Conservation (phyloP, 23 tunicate genomes). For the Styela clava region DNA sequence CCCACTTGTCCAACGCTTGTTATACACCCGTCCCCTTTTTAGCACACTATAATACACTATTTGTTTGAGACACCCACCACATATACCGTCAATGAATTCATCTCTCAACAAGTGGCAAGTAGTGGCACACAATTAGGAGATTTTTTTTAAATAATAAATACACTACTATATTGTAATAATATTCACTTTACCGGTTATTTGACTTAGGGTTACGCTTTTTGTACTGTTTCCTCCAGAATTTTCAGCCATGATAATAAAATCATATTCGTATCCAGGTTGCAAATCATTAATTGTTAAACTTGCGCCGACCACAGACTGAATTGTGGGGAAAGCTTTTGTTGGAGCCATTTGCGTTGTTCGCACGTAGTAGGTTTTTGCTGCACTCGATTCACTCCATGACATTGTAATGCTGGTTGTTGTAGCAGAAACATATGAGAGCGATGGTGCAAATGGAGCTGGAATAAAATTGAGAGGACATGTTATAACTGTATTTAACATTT, state of each 20-base stretch:
- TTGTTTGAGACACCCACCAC: too few species aligned
- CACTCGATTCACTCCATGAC: not conserved
- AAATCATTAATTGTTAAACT: not conserved
- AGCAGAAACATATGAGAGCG: not conserved
- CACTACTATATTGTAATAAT: too few species aligned
- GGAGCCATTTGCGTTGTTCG: not conserved
- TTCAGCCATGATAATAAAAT: not conserved
- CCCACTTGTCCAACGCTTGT: too few species aligned
- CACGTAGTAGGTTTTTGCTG: not conserved
- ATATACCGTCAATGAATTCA: too few species aligned
- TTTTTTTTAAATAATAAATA: too few species aligned
- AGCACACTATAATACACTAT: too few species aligned
- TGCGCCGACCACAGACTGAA: not conserved
- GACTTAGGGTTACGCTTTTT: not conserved
- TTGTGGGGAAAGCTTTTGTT: not conserved
- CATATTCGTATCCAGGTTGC: not conserved
- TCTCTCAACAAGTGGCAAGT: too few species aligned
- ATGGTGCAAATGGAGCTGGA: not conserved
- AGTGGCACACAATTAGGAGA: too few species aligned
- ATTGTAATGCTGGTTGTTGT: not conserved
- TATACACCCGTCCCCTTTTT: too few species aligned
- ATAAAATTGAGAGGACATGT: too few species aligned
- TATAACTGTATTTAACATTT: too few species aligned
- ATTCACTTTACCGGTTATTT: not conserved
- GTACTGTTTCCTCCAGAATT: not conserved